Base-by-base conservation (phyloP, 2,888 invertebrate species). In the Drosophila macrospina region DNA sequence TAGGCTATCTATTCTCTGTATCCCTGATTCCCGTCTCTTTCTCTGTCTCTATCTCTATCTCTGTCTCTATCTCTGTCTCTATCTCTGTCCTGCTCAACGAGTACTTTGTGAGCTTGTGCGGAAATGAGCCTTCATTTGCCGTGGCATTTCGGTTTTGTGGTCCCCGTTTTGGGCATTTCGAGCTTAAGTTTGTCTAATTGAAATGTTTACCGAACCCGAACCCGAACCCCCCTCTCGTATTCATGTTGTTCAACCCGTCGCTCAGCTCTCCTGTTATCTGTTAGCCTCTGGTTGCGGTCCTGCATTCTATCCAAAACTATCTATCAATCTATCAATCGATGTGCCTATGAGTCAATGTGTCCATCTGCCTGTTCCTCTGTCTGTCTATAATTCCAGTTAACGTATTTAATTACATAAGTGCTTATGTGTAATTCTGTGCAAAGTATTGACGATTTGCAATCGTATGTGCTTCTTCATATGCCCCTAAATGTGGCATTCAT, bases 371-470 rank as follows among this genome's bases (percentile, higher is more conserved):
- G 11, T 10, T 44, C 47, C 24, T 26, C 51, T 36, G 67, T n/a
- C 41, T 32, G 41, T 1, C 56, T 45, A 67, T 74, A 68, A 80
- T 78, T 73, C 42, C 71, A 64, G 80, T 68, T 70, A 87, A 80
- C 71, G 86, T 76, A 83, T 86, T 86, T 88, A 86, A 88, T 86
- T 88, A 86, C 88, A 88, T 86, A 86, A 88, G 88, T 88, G 80
- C 86, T 78, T 69, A 83, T 86, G 84, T 72, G 76, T 83, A 80
- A 78, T 81, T 70, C 69, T 65, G 59, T 65, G 67, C 60, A 56
- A 74, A 72, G 54, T 79, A 76, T 74, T 57, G 75, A 67, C 63
- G 63, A 75, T 68, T 57, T 61, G 42, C 57, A 26, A 47, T 52
- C 36, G 11, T 20, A 7, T 34, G 57, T 32, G 2, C 1, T 32